Evolutionary conservation across 2,797 vertebrate species (phyloP).

Genomic region (Microchirus variegatus): DNA sequence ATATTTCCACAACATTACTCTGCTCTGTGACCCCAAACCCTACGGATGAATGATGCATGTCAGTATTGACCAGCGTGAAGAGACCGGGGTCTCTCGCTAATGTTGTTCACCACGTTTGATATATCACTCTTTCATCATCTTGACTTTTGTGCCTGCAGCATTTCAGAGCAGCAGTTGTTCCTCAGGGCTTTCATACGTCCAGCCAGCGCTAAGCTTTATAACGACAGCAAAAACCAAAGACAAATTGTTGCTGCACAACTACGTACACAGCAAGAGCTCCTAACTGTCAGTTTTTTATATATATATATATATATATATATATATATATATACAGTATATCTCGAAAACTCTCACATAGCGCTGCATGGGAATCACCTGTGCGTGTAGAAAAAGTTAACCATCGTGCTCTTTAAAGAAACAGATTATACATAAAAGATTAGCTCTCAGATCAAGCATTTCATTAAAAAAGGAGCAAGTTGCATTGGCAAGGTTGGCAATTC

Average conservation of each 20-base stretch:
- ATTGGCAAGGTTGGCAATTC: constrained; percentile 1
- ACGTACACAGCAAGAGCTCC: too few relatives aligned
- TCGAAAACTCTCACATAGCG: too few relatives aligned
- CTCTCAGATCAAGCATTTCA: constrained; percentile 26
- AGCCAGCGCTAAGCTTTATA: not conserved
- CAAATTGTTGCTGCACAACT: not conserved
- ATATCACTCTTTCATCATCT: not conserved
- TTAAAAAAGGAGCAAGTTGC: constrained; percentile 5
- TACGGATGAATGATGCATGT: not conserved
- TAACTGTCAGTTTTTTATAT: too few relatives aligned
- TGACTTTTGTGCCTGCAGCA: not conserved
- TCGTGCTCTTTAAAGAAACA: not conserved
- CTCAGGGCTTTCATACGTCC: constrained; percentile 6
- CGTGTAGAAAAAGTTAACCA: too few relatives aligned
- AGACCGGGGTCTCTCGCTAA: not conserved
- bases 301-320: too few relatives aligned
- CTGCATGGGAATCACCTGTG: not conserved
- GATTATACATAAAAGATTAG: constrained; percentile 20
- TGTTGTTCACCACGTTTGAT: not conserved
- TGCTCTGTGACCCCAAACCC: not conserved
- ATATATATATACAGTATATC: too few relatives aligned
- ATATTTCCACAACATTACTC: not conserved
- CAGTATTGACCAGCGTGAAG: not conserved
- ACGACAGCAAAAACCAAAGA: not conserved
- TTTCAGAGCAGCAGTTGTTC: not conserved